Percentiles rank a stretch among this genome's conserved stretches.
These are phyloP conservation scores for Zaprionus ghesquierei DNA, from an alignment of 1,140 invertebrate genomes.

Conservation along the genomic window DNA sequence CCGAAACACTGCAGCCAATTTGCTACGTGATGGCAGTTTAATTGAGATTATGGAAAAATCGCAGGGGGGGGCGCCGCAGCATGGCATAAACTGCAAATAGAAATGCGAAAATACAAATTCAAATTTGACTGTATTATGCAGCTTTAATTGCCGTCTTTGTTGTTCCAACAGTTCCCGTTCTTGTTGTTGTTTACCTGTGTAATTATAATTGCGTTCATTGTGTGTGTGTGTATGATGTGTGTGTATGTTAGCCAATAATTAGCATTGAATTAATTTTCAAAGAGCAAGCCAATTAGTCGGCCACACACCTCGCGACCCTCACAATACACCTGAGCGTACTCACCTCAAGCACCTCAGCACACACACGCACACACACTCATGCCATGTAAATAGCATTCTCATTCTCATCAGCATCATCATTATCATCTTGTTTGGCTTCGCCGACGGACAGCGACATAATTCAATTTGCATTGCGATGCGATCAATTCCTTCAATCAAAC, in stretches of 20 bases:
- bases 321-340: not conserved
- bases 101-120: constrained; percentile 12
- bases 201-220: constrained; percentile 71
- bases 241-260: constrained; percentile 63
- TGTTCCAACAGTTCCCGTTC: constrained; percentile 5
- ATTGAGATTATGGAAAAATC: constrained; percentile 21
- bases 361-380: not conserved
- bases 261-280: constrained; percentile 74
- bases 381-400: not conserved
- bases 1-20: constrained; percentile 12
- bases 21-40: constrained; percentile 18
- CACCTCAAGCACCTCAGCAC: not conserved
- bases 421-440: not conserved
- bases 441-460: constrained; percentile 40
- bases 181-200: constrained; percentile 24
- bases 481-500: constrained; percentile 63
- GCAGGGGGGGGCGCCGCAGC: not conserved
- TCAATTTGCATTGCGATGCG: constrained; percentile 61
- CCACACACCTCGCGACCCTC: constrained; percentile 38
- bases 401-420: constrained; percentile 16
- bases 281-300: constrained; percentile 67
- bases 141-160: constrained; percentile 57
- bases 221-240: constrained; percentile 4
- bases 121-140: constrained; percentile 52
- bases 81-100: constrained; percentile 6